Conservation (phyloP, 2,888 invertebrate species). For the Papilio elwesi region DNA sequence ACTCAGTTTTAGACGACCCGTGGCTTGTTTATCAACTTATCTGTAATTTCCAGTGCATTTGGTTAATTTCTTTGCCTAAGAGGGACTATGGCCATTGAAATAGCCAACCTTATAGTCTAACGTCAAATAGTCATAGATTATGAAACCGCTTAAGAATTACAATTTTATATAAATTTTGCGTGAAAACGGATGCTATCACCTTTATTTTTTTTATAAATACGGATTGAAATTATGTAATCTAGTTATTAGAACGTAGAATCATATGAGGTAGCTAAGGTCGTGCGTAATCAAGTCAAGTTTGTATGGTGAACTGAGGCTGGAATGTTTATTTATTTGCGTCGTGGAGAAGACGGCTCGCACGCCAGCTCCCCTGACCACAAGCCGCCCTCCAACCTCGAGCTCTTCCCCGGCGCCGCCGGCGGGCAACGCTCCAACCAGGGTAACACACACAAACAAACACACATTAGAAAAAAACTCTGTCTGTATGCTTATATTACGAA, state of each 20-base stretch:
- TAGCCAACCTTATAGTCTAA: no score
- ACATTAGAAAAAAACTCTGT: neutral
- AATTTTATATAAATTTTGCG: no score
- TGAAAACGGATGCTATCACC: no score
- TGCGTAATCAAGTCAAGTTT: neutral
- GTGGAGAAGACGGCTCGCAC: slow-evolving; percentile 76
- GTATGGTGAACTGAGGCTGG: slow-evolving; percentile 55
- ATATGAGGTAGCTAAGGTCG: neutral
- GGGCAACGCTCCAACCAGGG: slow-evolving; percentile 91
- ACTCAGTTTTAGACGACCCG: no score
- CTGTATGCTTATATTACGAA: no score
- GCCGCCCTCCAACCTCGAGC: slow-evolving; percentile 89
- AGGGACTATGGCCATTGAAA: no score
- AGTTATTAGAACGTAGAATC: neutral
- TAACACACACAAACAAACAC: slow-evolving; percentile 78
- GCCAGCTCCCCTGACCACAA: slow-evolving; percentile 87
- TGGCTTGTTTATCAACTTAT: no score
- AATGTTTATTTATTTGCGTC: slow-evolving; percentile 65
- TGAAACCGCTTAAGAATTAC: no score
- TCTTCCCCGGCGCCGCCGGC: slow-evolving; percentile 86
- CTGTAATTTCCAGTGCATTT: no score
- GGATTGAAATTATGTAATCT: neutral
- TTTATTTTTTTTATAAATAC: no score
- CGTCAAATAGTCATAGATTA: no score
- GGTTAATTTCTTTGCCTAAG: no score